A percentile compares a stretch with the other conserved stretches of the same genome.
Conservation (phyloP, 2,797 vertebrate species). For the Gadopsis bispinosus region DNA sequence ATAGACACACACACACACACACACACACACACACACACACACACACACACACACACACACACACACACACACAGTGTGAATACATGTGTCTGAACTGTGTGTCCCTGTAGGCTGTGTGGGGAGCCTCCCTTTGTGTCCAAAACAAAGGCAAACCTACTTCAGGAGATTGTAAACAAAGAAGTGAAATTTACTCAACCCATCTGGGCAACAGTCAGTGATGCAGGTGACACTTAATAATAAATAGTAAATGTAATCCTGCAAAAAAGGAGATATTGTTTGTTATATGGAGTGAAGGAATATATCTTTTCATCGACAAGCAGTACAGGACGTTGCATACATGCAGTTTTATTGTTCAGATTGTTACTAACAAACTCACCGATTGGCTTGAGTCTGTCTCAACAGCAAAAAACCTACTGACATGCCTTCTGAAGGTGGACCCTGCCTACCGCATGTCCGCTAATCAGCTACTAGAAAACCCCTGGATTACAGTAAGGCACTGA, state of each 20-base stretch:
- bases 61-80: slow-evolving; percentile 9
- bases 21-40: too few species aligned
- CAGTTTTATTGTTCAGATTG: slow-evolving; percentile 9
- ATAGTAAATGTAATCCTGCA: slow-evolving; percentile 10
- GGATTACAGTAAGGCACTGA: slow-evolving; percentile 84
- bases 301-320: neutral
- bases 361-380: slow-evolving; percentile 32
- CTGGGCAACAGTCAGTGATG: slow-evolving; percentile 85
- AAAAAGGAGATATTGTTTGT: slow-evolving; percentile 5
- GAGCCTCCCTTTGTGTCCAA: slow-evolving; percentile 85
- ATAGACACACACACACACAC: too few species aligned
- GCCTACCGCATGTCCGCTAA: slow-evolving; percentile 87
- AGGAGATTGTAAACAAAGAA: slow-evolving; percentile 84
- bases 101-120: slow-evolving; percentile 85
- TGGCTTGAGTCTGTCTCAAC: slow-evolving; percentile 56
- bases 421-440: slow-evolving; percentile 87
- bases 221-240: slow-evolving; percentile 73
- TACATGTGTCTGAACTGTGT: slow-evolving; percentile 33
- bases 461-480: slow-evolving; percentile 86
- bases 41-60: too few species aligned
- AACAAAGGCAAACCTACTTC: slow-evolving; percentile 86
- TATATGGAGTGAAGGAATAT: neutral
- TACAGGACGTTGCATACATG: neutral
- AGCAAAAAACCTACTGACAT: slow-evolving; percentile 86
- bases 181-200: slow-evolving; percentile 79